Conservation (phyloP, 37 sponge, comb jelly and placozoan genomes). For the Bolinopsis microptera region DNA sequence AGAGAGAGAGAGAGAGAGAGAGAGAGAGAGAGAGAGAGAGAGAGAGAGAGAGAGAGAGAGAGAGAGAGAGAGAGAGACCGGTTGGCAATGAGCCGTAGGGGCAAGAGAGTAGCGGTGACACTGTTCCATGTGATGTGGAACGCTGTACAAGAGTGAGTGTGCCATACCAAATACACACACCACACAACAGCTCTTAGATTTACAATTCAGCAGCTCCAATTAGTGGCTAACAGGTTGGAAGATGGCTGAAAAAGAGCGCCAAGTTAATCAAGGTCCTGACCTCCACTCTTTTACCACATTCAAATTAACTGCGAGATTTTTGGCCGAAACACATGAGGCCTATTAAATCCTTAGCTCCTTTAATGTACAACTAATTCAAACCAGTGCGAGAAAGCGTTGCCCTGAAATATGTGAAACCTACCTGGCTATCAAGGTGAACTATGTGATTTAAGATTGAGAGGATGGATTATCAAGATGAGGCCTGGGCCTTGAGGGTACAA, state of each 20-base stretch:
- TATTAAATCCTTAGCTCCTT: neutral
- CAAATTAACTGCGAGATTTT: neutral
- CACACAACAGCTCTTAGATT: neutral
- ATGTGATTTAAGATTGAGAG: neutral
- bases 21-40: conserved; percentile 7
- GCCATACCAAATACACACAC: neutral
- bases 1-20: conserved; percentile 7
- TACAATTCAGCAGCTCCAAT: neutral
- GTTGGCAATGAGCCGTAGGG: neutral
- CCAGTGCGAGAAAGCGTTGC: too few species aligned
- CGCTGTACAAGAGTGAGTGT: neutral
- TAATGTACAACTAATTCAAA: neutral
- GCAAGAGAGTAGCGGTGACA: neutral
- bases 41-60: conserved; percentile 7
- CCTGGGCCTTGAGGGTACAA: neutral
- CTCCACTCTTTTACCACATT: neutral
- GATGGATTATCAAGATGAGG: neutral
- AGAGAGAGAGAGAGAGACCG: too few species aligned
- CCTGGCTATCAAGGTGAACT: too few species aligned
- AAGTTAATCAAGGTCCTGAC: neutral
- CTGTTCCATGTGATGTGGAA: neutral
- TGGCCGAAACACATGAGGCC: neutral
- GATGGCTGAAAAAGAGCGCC: neutral
- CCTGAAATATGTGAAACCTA: too few species aligned
- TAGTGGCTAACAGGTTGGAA: neutral